phyloP scores from a whole-genome alignment of 2,797 vertebrate species.

The Sandelia bainsii region DNA sequence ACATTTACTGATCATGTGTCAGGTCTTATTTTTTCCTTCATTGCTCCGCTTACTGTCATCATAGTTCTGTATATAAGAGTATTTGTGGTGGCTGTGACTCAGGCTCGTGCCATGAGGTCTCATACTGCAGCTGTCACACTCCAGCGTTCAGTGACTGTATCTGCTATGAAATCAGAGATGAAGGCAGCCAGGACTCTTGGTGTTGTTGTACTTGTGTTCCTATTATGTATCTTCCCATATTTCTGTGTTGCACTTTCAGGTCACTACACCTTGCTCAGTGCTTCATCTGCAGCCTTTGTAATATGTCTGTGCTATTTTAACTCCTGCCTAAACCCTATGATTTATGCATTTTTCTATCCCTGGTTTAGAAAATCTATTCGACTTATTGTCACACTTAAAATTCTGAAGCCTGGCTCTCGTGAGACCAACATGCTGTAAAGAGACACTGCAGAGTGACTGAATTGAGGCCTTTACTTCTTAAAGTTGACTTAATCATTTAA shows the following conservation, averaged over 20 bases:
- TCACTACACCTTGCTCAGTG: not conserved
- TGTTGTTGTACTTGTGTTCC: constrained; percentile 19
- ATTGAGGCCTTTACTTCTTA: no score
- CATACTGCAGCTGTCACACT: not conserved
- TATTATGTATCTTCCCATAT: constrained; percentile 51
- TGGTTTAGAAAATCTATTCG: constrained; percentile 18
- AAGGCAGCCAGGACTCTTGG: constrained; percentile 19
- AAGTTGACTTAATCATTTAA: no score
- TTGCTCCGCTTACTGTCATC: constrained; percentile 47
- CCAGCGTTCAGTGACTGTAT: not conserved
- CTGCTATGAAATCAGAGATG: constrained; percentile 9
- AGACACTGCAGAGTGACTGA: not conserved
- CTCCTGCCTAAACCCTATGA: constrained; percentile 4
- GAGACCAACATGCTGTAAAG: not conserved
- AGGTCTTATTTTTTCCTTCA: constrained; percentile 50
- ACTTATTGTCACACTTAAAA: constrained; percentile 5
- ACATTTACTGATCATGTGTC: no score
- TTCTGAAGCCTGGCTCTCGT: constrained; percentile 3
- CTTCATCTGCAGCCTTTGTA: not conserved
- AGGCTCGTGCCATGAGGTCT: constrained; percentile 38
- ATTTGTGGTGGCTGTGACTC: no score
- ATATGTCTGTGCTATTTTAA: constrained; percentile 13
- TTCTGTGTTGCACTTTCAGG: constrained; percentile 13
- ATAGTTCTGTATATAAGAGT: constrained; percentile 62
- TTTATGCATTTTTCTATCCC: constrained; percentile 1